Conservation (phyloP, 2,797 vertebrate genomes). For the Sandelia bainsii region DNA sequence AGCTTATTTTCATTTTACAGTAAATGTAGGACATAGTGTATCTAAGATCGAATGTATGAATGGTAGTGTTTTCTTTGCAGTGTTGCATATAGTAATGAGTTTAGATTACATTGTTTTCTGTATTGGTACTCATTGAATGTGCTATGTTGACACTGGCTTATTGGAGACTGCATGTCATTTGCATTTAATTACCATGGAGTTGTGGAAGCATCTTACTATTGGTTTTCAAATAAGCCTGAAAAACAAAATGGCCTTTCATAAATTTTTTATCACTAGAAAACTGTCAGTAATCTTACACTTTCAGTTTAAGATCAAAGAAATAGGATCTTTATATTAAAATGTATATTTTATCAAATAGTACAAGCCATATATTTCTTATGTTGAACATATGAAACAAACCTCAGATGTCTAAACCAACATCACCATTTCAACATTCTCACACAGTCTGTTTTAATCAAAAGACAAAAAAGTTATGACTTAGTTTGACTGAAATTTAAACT, state of each 20-base stretch:
- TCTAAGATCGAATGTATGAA: conserved; percentile 15
- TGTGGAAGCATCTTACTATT: neutral
- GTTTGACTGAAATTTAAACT: conserved; percentile 22
- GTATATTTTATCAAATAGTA: neutral
- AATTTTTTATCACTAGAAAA: conserved; percentile 8
- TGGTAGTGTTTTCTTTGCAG: conserved; percentile 10
- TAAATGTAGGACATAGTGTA: conserved; percentile 20
- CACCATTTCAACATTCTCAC: conserved; percentile 8
- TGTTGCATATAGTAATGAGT: conserved; percentile 30
- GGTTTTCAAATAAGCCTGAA: conserved; percentile 9
- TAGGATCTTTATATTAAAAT: neutral
- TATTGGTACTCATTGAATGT: conserved; percentile 28
- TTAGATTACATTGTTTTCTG: conserved; percentile 39
- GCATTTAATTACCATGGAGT: conserved; percentile 42
- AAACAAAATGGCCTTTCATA: conserved; percentile 30
- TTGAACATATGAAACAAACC: conserved; percentile 5
- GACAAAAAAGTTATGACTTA: conserved; percentile 17
- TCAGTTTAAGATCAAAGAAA: conserved; percentile 20
- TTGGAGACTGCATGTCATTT: conserved; percentile 43
- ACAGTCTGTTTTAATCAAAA: conserved; percentile 25
- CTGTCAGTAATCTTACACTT: neutral
- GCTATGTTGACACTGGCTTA: conserved; percentile 34
- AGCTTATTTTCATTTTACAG: neutral
- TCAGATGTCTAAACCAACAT: neutral
- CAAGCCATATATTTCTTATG: neutral